Percentiles rank a stretch among this genome's conserved stretches.
These are phyloP conservation scores for Stratiomys singularior DNA, from an alignment of 2,888 invertebrate genomes.

Conservation along the genomic window DNA sequence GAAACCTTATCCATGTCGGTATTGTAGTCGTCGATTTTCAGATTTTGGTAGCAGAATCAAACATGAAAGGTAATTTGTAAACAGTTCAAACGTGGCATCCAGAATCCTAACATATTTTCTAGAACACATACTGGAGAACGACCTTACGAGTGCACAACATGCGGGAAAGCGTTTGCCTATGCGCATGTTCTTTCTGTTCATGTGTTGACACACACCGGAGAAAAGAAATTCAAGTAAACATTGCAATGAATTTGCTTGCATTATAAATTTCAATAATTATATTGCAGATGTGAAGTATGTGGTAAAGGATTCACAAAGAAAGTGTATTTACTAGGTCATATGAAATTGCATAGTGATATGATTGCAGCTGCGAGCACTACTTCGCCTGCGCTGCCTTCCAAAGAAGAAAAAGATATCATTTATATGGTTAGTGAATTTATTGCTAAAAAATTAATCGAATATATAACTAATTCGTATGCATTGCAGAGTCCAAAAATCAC, in stretches of 20 bases:
- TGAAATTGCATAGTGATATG: constrained; percentile 57
- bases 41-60: constrained; percentile 65
- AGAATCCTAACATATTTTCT: constrained; percentile 3
- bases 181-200: constrained; percentile 64
- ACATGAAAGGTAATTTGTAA: constrained; percentile 59
- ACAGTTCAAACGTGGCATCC: not conserved
- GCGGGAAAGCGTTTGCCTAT: constrained; percentile 63
- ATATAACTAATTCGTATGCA: constrained; percentile 25
- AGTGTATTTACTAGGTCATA: constrained; percentile 59
- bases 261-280: not conserved
- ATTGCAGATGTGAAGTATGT: constrained; percentile 58
- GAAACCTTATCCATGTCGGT: constrained; percentile 63
- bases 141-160: constrained; percentile 61
- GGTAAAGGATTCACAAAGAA: constrained; percentile 64
- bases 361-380: not conserved
- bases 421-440: not conserved
- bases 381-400: not conserved
- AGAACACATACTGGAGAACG: constrained; percentile 63
- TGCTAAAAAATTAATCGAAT: not conserved
- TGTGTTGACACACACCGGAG: constrained; percentile 62
- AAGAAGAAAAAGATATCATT: not conserved
- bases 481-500: constrained; percentile 23
- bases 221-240: constrained; percentile 60
- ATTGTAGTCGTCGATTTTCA: constrained; percentile 63
- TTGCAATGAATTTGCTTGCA: not conserved